phyloP scores from a whole-genome alignment of 2,113 vertebrate genomes.

The Sclerurus mexicanus region DNA sequence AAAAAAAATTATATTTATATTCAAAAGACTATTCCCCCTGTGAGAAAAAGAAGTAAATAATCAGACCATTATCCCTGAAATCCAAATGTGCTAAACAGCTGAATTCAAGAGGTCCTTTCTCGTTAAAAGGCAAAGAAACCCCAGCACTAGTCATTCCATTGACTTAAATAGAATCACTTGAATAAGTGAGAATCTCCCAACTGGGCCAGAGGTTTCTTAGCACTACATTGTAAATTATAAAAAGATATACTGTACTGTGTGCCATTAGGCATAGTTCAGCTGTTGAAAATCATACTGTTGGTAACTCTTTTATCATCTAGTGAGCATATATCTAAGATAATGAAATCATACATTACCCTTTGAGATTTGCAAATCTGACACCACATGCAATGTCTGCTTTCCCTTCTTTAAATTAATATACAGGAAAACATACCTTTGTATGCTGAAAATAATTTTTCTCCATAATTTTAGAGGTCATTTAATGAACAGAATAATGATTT shows the following conservation, averaged over 20 bases:
- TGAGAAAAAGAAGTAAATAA: constrained; percentile 1
- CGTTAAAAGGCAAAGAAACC: not conserved
- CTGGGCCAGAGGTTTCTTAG: not conserved
- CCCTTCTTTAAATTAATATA: constrained; percentile 31
- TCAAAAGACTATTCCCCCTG: constrained; percentile 26
- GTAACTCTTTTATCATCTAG: constrained; percentile 28
- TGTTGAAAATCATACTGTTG: not conserved
- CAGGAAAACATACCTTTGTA: not conserved
- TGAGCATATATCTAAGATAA: constrained; percentile 1
- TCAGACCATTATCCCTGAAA: constrained; percentile 42
- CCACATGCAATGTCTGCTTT: not conserved
- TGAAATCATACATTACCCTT: not conserved
- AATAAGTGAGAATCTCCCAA: not conserved
- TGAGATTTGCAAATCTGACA: constrained; percentile 14
- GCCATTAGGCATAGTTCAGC: not conserved
- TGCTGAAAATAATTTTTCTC: not conserved
- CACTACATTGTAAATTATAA: constrained; percentile 15
- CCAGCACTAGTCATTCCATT: not conserved
- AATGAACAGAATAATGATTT: constrained; percentile 4
- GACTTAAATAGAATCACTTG: constrained; percentile 31
- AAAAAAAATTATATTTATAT: constrained; percentile 20
- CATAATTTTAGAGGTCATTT: constrained; percentile 44
- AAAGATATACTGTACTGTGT: constrained; percentile 2
- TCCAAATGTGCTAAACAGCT: constrained; percentile 15
- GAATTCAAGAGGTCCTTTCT: constrained; percentile 15